phyloP scores from a whole-genome alignment of 2,888 invertebrate genomes.

The Bombylius major region DNA sequence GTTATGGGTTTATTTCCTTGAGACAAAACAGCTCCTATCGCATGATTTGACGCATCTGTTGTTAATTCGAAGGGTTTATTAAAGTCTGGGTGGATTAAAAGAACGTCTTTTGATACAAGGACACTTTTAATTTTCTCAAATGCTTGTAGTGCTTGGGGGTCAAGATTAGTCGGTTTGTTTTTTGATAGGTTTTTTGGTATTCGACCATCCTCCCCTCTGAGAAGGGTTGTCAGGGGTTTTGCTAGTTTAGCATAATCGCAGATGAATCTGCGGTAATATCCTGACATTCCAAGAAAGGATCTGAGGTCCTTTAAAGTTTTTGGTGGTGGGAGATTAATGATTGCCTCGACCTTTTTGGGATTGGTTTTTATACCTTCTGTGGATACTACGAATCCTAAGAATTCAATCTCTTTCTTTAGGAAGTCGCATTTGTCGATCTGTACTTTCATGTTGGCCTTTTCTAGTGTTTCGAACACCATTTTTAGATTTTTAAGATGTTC shows the following conservation, averaged over 20 bases:
- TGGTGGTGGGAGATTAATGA: conserved; percentile 13
- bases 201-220: conserved; percentile 12
- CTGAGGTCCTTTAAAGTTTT: too few species aligned
- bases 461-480: conserved; percentile 1
- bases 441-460: conserved; percentile 7
- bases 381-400: conserved; percentile 22
- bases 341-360: conserved; percentile 16
- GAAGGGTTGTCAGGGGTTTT: conserved; percentile 16
- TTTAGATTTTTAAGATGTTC: conserved; percentile 7
- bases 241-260: too few species aligned
- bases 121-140: conserved; percentile 1
- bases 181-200: conserved; percentile 3
- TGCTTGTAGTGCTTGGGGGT: background rate
- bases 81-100: conserved; percentile 2
- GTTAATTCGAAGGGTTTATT: conserved; percentile 2
- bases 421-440: conserved; percentile 21
- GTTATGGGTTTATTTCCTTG: background rate
- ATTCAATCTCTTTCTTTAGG: conserved; percentile 20
- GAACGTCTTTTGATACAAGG: conserved; percentile 1
- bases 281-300: too few species aligned
- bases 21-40: conserved; percentile 1
- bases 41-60: conserved; percentile 1
- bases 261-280: too few species aligned
- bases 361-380: conserved; percentile 19
- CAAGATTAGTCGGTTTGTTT: conserved; percentile 1